Base-by-base conservation (phyloP, 2,113 vertebrate species). In the Okapia johnstoni region DNA sequence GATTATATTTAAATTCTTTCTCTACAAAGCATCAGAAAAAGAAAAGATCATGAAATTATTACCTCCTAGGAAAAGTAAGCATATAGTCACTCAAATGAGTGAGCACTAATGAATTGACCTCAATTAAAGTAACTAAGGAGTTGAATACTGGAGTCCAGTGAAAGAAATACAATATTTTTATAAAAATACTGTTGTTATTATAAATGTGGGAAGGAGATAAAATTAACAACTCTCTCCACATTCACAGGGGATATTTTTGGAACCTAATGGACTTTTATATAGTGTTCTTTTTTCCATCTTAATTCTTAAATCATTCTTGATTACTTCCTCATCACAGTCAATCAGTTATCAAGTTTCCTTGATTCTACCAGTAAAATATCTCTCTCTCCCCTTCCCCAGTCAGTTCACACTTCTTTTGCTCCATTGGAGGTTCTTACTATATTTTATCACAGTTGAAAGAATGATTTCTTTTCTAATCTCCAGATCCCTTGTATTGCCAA, bases 21-120 rank as follows among this genome's bases (percentile, higher is more conserved):
- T 70, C 46, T 91, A 77, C 92, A 73, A 96, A 97, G 70, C 81
- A 55, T 88, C 89, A 95, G 97, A 94, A 97, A 91, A 96, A 96
- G 96, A 91, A 96, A 97, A 23, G 8, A 84, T 54, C 94, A 87
- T 61, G 43, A 14, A 46, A 50, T 26, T 2, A 40, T 66, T 83
- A 5, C 23, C 60, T 88, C 50, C 11, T 12, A 52, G 58, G 92
- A 81, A 52, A 92, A 97, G 73, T 33, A 70, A 86, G 40, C 33
- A 85, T 89, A 81, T 14, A 87, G 76, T 81, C 81, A 95, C 92
- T n/a, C 88, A 55, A 19, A 46, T 88, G 52, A 92, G 61, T 97
- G 90, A 48, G 23, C 48, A 70, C 28, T 77, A 33, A 43, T 16
- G 43, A 86, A 13, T 23, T 0, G 88, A 55, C 28, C 92, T 36